A percentile compares a stretch with the other conserved stretches of the same genome.
Conservation (phyloP, 2,113 vertebrate species). For the Chamaea fasciata region DNA sequence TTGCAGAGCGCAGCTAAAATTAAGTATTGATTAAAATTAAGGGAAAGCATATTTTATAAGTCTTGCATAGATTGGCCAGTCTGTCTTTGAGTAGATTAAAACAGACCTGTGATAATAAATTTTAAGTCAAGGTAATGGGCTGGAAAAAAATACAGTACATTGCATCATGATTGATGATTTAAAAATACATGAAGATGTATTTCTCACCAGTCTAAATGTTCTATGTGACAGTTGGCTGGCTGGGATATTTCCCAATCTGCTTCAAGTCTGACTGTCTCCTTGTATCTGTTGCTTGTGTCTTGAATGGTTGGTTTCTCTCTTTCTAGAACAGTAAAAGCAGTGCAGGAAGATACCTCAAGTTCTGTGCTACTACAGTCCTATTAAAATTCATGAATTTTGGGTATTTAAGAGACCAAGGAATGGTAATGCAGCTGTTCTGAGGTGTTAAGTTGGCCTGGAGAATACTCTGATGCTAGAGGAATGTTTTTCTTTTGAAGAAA, state of each 20-base stretch:
- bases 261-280: neutral
- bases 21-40: neutral
- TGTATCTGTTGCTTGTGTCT: neutral
- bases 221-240: neutral
- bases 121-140: neutral
- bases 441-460: neutral
- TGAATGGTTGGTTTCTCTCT: neutral
- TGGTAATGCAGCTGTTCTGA: neutral
- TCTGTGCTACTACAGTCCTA: neutral
- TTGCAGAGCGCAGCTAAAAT: neutral
- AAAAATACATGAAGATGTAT: neutral
- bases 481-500: neutral
- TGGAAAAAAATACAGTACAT: neutral
- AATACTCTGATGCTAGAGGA: neutral
- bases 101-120: neutral
- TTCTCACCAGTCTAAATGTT: neutral
- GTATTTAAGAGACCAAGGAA: neutral
- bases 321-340: fast-evolving
- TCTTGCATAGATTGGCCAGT: neutral
- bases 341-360: neutral
- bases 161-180: neutral
- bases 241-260: neutral
- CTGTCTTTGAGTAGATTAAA: neutral
- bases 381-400: neutral
- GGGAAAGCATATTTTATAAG: neutral